phyloP scores from a whole-genome alignment of 2,888 invertebrate genomes.

The Subacronicta megacephala region DNA sequence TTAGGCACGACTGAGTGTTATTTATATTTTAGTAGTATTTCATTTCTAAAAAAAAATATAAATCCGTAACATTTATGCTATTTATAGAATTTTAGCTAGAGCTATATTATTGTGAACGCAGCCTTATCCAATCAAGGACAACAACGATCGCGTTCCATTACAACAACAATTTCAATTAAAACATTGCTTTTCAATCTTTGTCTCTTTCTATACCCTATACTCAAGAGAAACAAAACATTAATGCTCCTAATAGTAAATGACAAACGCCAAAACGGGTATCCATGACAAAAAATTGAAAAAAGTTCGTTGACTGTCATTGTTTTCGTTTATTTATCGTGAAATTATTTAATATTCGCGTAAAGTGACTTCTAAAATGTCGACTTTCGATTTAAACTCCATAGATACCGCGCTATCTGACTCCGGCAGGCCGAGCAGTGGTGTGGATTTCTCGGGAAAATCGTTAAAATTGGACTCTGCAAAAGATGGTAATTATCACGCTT shows the following conservation, averaged over 20 bases:
- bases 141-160: constrained; percentile 13
- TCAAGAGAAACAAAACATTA: constrained; percentile 19
- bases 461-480: constrained; percentile 93
- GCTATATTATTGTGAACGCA: constrained; percentile 17
- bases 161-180: background rate
- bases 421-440: constrained; percentile 87
- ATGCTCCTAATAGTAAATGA: constrained; percentile 1
- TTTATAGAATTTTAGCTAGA: too few relatives aligned
- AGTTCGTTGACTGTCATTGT: constrained; percentile 69
- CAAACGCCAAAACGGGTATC: constrained; percentile 22
- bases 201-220: constrained; percentile 1
- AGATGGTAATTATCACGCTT: constrained; percentile 92
- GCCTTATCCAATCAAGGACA: constrained; percentile 1
- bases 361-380: constrained; percentile 74
- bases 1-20: too few relatives aligned
- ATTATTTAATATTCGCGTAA: constrained; percentile 48
- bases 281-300: constrained; percentile 68
- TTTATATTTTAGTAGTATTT: too few relatives aligned
- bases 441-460: constrained; percentile 95
- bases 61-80: too few relatives aligned
- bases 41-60: too few relatives aligned
- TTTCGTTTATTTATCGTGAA: constrained; percentile 53
- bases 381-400: constrained; percentile 90
- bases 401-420: constrained; percentile 82
- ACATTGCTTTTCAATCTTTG: constrained; percentile 7